These are phyloP conservation scores for Benthochromis sp. DNA, from an alignment of 2,113 vertebrate species.

Conservation along the genomic window DNA sequence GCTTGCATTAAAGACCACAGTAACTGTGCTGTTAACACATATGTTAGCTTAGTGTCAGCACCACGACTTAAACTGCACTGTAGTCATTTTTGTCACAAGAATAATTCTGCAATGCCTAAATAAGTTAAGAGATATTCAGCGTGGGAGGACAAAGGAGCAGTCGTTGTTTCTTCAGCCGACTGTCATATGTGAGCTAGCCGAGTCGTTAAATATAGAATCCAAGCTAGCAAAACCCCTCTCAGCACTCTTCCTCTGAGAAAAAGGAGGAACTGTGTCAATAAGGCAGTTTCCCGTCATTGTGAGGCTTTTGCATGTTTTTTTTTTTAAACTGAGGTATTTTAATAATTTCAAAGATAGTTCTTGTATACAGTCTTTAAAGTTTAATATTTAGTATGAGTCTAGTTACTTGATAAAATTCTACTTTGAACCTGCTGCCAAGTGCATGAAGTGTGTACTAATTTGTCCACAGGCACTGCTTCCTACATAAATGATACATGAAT, in stretches of 20 bases:
- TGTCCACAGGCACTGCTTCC: background rate
- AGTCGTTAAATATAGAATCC: slow-evolving; percentile 27
- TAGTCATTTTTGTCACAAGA: background rate
- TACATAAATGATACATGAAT: background rate
- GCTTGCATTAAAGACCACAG: background rate
- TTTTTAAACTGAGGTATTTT: background rate
- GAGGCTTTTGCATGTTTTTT: background rate
- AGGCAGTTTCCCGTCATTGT: slow-evolving; percentile 50
- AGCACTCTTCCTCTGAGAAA: slow-evolving; percentile 39
- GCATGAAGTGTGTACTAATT: background rate
- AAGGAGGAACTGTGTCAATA: slow-evolving; percentile 46
- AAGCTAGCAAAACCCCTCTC: background rate
- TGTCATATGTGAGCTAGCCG: background rate
- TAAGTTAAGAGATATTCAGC: background rate
- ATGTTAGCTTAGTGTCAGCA: background rate
- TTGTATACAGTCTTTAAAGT: background rate
- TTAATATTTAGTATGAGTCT: background rate
- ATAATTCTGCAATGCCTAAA: background rate
- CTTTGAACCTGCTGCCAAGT: background rate
- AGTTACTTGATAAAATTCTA: background rate
- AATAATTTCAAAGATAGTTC: background rate
- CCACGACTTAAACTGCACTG: background rate
- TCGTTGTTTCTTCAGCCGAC: background rate
- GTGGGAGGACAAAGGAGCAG: background rate
- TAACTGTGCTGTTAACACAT: background rate